Percentiles rank a stretch among this genome's conserved stretches.
phyloP scores from a whole-genome alignment of 2,888 invertebrate genomes.

The Drosophila suboccidentalis region DNA sequence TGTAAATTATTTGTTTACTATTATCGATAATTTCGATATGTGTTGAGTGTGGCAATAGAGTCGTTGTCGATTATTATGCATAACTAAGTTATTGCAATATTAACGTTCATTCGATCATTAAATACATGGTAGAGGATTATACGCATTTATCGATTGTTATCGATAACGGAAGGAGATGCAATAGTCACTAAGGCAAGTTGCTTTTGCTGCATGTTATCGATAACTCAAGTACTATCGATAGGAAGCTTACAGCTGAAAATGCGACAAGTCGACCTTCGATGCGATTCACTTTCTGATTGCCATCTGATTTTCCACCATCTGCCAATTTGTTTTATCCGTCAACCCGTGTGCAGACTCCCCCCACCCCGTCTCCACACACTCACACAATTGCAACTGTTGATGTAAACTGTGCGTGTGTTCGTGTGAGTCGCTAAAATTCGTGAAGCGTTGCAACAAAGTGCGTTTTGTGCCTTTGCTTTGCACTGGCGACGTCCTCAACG shows the following conservation, averaged over 20 bases:
- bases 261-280: neutral
- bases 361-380: too few relatives aligned
- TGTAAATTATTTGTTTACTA: neutral
- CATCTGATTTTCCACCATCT: neutral
- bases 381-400: neutral
- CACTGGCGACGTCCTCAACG: conserved; percentile 33
- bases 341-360: neutral
- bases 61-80: neutral
- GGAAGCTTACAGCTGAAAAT: neutral
- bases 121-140: neutral
- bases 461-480: conserved; percentile 62
- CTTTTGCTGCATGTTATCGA: neutral
- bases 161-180: neutral
- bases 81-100: neutral
- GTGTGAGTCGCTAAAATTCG: conserved; percentile 51
- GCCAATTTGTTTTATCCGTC: neutral
- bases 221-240: neutral
- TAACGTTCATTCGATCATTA: neutral
- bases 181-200: neutral
- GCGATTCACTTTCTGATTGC: conserved; percentile 1
- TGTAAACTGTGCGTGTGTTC: conserved; percentile 7
- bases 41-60: neutral
- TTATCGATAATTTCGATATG: neutral
- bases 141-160: neutral
- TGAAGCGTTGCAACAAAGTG: conserved; percentile 79